A percentile compares a stretch with the other conserved stretches of the same genome.
Conservation (phyloP, 2,113 vertebrate species). For the Brachionichthys hirsutus region DNA sequence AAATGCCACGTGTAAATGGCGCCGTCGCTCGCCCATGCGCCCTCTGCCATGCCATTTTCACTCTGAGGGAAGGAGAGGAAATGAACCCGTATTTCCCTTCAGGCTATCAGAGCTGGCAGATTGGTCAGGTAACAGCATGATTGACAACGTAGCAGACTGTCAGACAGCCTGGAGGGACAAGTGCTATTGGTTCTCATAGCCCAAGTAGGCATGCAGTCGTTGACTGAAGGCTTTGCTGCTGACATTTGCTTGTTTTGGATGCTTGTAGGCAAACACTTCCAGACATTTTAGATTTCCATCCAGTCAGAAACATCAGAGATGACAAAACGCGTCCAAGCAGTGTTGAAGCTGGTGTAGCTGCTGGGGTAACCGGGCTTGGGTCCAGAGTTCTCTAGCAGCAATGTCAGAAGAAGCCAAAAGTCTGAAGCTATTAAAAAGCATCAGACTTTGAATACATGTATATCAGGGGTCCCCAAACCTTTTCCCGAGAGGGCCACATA, state of each 20-base stretch:
- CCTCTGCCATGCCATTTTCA: slow-evolving; percentile 44
- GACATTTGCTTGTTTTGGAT: slow-evolving; percentile 21
- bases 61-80: slow-evolving; percentile 11
- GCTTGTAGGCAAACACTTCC: slow-evolving; percentile 4
- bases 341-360: no score
- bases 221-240: slow-evolving; percentile 12
- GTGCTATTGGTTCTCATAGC: slow-evolving; percentile 8
- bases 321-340: no score
- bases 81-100: slow-evolving; percentile 23
- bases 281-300: slow-evolving; percentile 1
- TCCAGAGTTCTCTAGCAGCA: no score
- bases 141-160: slow-evolving; percentile 25
- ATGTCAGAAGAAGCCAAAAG: no score
- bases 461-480: no score
- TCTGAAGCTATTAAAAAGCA: no score
- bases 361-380: no score
- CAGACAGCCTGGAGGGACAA: slow-evolving; percentile 12
- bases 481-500: no score
- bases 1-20: slow-evolving; percentile 68
- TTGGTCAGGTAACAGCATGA: slow-evolving; percentile 38
- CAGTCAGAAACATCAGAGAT: no score
- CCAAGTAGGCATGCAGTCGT: slow-evolving; percentile 7
- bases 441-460: no score
- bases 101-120: slow-evolving; percentile 29
- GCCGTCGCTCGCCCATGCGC: slow-evolving; percentile 14